A percentile compares a stretch with the other conserved stretches of the same genome.
Evolutionary conservation across 2,797 vertebrate genomes (phyloP).

Genomic region (Sibirionetta formosa): DNA sequence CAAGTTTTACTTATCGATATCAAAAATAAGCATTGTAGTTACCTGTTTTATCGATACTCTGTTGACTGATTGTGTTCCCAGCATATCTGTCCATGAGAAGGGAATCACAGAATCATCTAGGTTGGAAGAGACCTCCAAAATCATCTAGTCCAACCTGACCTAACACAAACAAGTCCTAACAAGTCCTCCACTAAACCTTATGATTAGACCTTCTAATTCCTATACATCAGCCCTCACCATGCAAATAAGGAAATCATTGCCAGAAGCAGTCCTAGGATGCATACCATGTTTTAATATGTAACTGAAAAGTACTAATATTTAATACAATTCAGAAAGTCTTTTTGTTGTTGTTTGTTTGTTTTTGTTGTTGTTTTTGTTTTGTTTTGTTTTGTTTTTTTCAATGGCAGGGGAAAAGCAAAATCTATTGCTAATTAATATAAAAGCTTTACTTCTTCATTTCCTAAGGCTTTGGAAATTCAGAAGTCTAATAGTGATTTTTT

Average conservation of each 20-base stretch:
- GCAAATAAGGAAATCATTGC: not conserved
- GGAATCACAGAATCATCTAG: not conserved
- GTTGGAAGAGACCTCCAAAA: too few relatives aligned
- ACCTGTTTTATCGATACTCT: not conserved
- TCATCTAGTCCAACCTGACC: too few relatives aligned
- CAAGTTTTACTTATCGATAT: rapidly evolving
- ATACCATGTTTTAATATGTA: not conserved
- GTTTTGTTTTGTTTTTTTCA: not conserved
- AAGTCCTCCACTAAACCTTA: too few relatives aligned
- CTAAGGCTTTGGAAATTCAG: constrained; percentile 12
- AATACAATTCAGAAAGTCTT: not conserved
- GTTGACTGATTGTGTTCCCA: not conserved
- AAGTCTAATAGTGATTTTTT: constrained; percentile 58
- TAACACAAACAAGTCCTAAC: too few relatives aligned
- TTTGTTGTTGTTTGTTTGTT: not conserved
- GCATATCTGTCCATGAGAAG: not conserved
- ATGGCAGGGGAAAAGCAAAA: not conserved
- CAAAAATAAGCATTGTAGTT: not conserved
- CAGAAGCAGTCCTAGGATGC: not conserved
- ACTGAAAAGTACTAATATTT: not conserved
- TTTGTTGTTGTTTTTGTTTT: too few relatives aligned
- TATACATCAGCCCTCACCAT: rapidly evolving
- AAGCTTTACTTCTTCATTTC: constrained; percentile 7
- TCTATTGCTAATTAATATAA: constrained; percentile 17
- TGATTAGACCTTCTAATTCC: too few relatives aligned